A percentile compares a stretch with the other conserved stretches of the same genome.
These are phyloP conservation scores for Meteorus sp. DNA, from an alignment of 1,140 invertebrate genomes.

Conservation along the genomic window DNA sequence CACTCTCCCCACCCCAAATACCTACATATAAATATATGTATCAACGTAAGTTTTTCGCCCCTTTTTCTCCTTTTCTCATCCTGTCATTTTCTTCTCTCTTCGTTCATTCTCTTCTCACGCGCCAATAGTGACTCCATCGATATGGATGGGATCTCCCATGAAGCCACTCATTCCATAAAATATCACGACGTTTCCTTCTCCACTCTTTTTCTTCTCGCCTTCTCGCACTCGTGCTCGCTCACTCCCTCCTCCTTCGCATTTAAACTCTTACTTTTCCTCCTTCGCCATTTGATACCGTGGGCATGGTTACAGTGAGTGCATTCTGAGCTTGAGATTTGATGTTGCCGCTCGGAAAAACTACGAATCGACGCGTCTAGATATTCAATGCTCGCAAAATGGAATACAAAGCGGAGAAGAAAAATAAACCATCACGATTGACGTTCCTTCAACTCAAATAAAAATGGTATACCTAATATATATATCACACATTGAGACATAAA, in stretches of 20 bases:
- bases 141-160: constrained; percentile 12
- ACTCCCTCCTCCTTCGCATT: too few relatives aligned
- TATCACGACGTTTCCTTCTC: constrained; percentile 7
- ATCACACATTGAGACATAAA: too few relatives aligned
- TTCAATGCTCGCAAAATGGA: not conserved
- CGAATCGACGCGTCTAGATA: constrained; percentile 15
- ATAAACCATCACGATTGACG: not conserved
- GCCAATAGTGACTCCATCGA: constrained; percentile 13
- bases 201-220: not conserved
- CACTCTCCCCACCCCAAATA: too few relatives aligned
- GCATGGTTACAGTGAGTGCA: too few relatives aligned
- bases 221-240: not conserved
- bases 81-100: not conserved
- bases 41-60: not conserved
- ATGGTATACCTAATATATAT: too few relatives aligned
- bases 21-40: too few relatives aligned
- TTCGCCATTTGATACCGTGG: too few relatives aligned
- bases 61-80: not conserved
- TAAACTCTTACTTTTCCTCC: too few relatives aligned
- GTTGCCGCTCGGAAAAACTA: constrained; percentile 4
- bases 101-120: not conserved
- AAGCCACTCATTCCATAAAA: constrained; percentile 18
- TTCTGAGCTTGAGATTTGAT: constrained; percentile 17
- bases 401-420: constrained; percentile 17
- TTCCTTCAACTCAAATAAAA: not conserved